Percentiles rank a stretch among this genome's conserved stretches.
phyloP scores from a whole-genome alignment of 2,797 vertebrate species.

The Poecile montanus region DNA sequence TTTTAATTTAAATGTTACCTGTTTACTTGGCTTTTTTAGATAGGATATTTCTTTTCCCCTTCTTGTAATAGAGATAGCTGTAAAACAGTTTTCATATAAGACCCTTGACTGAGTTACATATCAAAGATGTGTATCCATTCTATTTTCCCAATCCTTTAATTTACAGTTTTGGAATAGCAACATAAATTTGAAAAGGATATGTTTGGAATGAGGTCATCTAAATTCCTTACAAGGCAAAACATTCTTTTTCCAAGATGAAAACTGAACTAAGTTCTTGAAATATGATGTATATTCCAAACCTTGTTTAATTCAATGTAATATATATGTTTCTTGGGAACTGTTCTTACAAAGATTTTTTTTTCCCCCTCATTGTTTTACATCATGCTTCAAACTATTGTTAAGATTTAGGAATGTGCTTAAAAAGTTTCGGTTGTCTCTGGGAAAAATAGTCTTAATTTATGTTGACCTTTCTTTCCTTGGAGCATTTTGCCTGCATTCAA shows the following conservation, averaged over 20 bases:
- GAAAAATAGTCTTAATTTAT: slow-evolving; percentile 81
- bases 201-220: slow-evolving; percentile 17
- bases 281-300: slow-evolving; percentile 23
- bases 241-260: slow-evolving; percentile 13
- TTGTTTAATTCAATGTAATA: slow-evolving; percentile 23
- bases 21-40: slow-evolving; percentile 24
- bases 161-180: background rate
- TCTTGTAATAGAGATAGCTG: background rate
- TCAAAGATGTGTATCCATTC: slow-evolving; percentile 5
- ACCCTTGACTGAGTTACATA: background rate
- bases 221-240: slow-evolving; percentile 22
- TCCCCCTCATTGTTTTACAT: background rate
- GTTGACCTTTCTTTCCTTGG: slow-evolving; percentile 82
- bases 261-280: background rate
- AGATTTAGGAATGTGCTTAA: slow-evolving; percentile 67
- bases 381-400: slow-evolving; percentile 37
- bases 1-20: slow-evolving; percentile 53
- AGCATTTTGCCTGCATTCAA: slow-evolving; percentile 79
- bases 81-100: background rate
- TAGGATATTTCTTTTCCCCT: background rate
- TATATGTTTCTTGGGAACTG: slow-evolving; percentile 1
- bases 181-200: background rate
- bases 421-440: slow-evolving; percentile 72
- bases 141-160: background rate
- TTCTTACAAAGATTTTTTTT: background rate